Conservation (phyloP, 2,113 vertebrate genomes). For the Cyprinodon variegatus region DNA sequence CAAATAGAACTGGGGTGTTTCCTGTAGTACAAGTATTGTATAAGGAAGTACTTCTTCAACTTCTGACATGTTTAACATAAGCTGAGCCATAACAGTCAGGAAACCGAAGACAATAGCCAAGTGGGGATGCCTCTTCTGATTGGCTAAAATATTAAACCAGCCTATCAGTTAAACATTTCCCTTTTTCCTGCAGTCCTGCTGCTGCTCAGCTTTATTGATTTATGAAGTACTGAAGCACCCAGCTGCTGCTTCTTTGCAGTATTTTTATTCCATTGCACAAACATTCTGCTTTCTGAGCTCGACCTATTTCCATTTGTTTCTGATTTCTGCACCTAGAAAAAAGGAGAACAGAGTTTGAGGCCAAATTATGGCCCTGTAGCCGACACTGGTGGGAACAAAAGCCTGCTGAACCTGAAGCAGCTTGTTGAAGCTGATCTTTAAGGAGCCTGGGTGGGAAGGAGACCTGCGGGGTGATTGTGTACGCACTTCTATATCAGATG, state of each 20-base stretch:
- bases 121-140: too few species aligned
- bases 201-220: constrained; percentile 15
- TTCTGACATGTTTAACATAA: too few species aligned
- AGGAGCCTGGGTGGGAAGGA: neutral
- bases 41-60: neutral
- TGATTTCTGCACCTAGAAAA: too few species aligned
- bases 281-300: too few species aligned
- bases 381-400: constrained; percentile 37
- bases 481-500: constrained; percentile 26
- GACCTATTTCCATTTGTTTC: too few species aligned
- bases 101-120: neutral
- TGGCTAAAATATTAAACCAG: too few species aligned
- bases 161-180: too few species aligned
- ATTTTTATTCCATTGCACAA: neutral
- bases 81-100: neutral
- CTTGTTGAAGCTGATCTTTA: constrained; percentile 12
- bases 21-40: constrained; percentile 18
- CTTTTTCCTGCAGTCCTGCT: neutral
- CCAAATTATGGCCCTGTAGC: neutral
- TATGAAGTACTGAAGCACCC: constrained; percentile 2
- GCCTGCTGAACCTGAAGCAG: constrained; percentile 56
- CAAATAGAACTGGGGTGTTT: constrained; percentile 31
- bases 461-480: constrained; percentile 18
- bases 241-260: constrained; percentile 10
- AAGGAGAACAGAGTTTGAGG: too few species aligned